A percentile compares a stretch with the other conserved stretches of the same genome.
phyloP scores from a whole-genome alignment of 2,113 vertebrate genomes.

The Hippocampus abdominalis region DNA sequence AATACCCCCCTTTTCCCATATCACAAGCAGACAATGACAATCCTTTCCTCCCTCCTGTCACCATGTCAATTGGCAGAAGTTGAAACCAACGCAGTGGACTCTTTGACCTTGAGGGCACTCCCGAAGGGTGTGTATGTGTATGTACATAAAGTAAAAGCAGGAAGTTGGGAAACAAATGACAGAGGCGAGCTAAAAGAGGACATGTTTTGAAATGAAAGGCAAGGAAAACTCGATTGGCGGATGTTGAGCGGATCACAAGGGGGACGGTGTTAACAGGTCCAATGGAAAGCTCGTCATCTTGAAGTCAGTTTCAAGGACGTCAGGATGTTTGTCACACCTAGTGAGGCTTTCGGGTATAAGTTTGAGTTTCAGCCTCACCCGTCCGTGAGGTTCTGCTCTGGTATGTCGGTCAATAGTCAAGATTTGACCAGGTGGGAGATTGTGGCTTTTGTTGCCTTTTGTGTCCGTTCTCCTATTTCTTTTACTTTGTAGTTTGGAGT shows the following conservation, averaged over 20 bases:
- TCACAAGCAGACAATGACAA: slow-evolving; percentile 53
- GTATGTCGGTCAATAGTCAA: background rate
- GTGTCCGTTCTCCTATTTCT: slow-evolving; percentile 14
- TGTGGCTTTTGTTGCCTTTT: slow-evolving; percentile 21
- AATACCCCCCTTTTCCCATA: slow-evolving; percentile 15
- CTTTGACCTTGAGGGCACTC: slow-evolving; percentile 31
- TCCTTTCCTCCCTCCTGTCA: slow-evolving; percentile 43
- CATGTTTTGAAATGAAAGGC: slow-evolving; percentile 45
- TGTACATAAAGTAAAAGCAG: slow-evolving; percentile 27
- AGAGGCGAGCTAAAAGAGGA: slow-evolving; percentile 19
- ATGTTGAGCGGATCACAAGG: slow-evolving; percentile 38
- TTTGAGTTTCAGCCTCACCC: background rate
- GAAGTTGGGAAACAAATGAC: slow-evolving; percentile 34
- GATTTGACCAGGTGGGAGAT: slow-evolving; percentile 5
- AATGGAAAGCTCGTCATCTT: slow-evolving; percentile 39
- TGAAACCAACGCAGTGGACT: slow-evolving; percentile 33
- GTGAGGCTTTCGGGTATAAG: slow-evolving; percentile 13
- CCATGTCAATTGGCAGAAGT: slow-evolving; percentile 30
- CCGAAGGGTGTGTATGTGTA: slow-evolving; percentile 22
- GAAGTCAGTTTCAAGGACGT: slow-evolving; percentile 32
- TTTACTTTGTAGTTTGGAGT: slow-evolving; percentile 13
- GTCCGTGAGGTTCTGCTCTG: background rate
- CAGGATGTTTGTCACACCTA: slow-evolving; percentile 39
- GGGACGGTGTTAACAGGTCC: slow-evolving; percentile 45
- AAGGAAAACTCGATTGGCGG: slow-evolving; percentile 19